These are phyloP conservation scores for Pseudachorutes palmiensis DNA, from an alignment of 1,140 invertebrate species.

Conservation along the genomic window DNA sequence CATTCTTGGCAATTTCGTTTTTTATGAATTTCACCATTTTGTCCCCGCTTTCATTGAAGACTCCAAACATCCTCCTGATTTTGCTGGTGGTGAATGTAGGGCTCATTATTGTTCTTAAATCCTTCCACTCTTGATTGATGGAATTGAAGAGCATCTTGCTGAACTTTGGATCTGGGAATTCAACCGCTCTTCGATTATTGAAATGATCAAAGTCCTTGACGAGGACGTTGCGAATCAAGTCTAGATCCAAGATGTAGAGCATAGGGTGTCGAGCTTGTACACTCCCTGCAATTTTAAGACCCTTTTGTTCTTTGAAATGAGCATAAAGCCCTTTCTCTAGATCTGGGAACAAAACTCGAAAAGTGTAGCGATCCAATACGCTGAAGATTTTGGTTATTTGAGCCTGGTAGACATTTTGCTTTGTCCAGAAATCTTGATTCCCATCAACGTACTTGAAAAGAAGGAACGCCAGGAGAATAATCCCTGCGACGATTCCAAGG, in stretches of 20 bases:
- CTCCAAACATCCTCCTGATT: conserved; percentile 37
- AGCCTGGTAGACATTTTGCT: background rate
- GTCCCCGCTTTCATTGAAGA: conserved; percentile 15
- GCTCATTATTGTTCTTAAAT: conserved; percentile 38
- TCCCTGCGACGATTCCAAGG: no score
- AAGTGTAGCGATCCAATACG: background rate
- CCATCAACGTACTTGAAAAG: conserved; percentile 7
- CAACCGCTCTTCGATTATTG: conserved; percentile 42
- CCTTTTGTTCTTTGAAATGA: background rate
- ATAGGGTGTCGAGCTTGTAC: conserved; percentile 46
- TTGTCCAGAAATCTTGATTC: conserved; percentile 10
- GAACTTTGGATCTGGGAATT: conserved; percentile 36
- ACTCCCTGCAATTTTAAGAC: conserved; percentile 43
- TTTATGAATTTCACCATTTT: conserved; percentile 28
- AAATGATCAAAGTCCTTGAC: conserved; percentile 50
- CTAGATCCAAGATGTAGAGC: conserved; percentile 47
- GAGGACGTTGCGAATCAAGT: conserved; percentile 46
- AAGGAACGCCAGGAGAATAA: background rate
- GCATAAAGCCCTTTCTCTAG: background rate
- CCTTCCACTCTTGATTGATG: conserved; percentile 39
- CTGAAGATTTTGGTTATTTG: background rate
- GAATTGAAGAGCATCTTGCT: conserved; percentile 18
- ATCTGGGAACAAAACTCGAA: background rate
- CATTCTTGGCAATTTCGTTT: conserved; percentile 19
- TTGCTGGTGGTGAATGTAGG: conserved; percentile 41